Base-by-base conservation (phyloP, 2,888 invertebrate genomes). In the Parasteatoda lunata region DNA sequence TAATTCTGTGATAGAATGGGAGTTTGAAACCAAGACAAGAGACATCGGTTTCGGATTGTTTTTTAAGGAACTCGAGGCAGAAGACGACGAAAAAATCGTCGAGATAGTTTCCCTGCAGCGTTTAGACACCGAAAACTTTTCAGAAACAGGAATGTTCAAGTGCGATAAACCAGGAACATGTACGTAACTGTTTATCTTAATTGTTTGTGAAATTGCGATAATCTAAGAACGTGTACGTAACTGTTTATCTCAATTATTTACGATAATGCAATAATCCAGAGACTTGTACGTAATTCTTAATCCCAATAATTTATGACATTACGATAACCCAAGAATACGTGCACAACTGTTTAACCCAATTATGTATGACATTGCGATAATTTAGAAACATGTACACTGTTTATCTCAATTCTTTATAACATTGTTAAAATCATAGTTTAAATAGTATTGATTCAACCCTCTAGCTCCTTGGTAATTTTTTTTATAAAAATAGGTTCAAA, bases 91-190 rank as follows among this genome's bases (percentile, higher is more conserved):
- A 47, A 54, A 77, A 45, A 66, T 72, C 15, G 68, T 30, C 0
- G 80, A 80, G 9, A n/a, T 77, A 3, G 77, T 86, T 0, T 66
- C 81, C 3, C 13, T 77, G 51, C 76, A 71, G 9, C 64, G 80
- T 51, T 45, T 86, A 11, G 81, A 86, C 15, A 77, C 86, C 2
- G 72, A 86, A n/a, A 77, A 77, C 4, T 77, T 47, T 45, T n/a
- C 76, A 13, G 86, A 81, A 68, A 65, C 51, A 45, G 86, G 86
- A 11, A 65, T 86, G 52, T 86, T 59, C n/a, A 77, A 70, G 30
- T 86, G 86, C 15, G 80, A 86, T 72, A 80, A 77, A 45, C 15
- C 66, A n/a, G 86, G 86, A 30, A 77, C 71, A 13, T 81, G 86
- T 86, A 86, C 66, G 85, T 75, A 30, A 30, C 30, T 30, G 2